Conservation (phyloP, 1,140 invertebrate genomes). For the Leguminivora glycinivorella region DNA sequence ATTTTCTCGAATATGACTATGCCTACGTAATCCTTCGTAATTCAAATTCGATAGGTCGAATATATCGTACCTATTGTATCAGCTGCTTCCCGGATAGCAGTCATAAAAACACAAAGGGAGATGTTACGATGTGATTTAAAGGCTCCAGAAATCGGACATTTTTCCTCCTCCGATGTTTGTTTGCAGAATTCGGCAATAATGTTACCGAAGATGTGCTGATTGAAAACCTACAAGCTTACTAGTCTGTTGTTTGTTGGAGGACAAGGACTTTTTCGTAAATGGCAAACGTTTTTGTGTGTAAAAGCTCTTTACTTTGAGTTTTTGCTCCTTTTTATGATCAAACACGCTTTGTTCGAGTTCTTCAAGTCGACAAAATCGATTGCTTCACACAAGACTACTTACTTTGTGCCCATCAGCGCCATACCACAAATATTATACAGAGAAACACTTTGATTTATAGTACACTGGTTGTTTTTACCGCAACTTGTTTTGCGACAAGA, state of each 20-base stretch:
- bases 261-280: neutral
- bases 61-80: slow-evolving; percentile 25
- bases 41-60: slow-evolving; percentile 27
- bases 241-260: neutral
- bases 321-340: neutral
- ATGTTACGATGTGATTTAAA: slow-evolving; percentile 27
- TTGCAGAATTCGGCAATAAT: slow-evolving; percentile 25
- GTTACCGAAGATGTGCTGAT: slow-evolving; percentile 19
- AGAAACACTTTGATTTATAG: too few relatives aligned
- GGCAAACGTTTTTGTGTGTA: neutral
- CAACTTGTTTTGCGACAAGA: too few relatives aligned
- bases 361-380: neutral
- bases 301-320: neutral
- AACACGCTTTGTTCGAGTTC: neutral
- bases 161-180: slow-evolving; percentile 20
- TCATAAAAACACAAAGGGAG: slow-evolving; percentile 28
- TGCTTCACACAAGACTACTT: neutral
- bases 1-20: neutral
- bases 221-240: neutral
- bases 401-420: neutral
- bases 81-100: slow-evolving; percentile 27
- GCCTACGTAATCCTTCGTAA: neutral
- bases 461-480: too few relatives aligned
- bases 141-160: slow-evolving; percentile 8
- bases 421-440: too few relatives aligned